Conservation (phyloP, 2,113 vertebrate genomes). For the Sminthopsis crassicaudata region DNA sequence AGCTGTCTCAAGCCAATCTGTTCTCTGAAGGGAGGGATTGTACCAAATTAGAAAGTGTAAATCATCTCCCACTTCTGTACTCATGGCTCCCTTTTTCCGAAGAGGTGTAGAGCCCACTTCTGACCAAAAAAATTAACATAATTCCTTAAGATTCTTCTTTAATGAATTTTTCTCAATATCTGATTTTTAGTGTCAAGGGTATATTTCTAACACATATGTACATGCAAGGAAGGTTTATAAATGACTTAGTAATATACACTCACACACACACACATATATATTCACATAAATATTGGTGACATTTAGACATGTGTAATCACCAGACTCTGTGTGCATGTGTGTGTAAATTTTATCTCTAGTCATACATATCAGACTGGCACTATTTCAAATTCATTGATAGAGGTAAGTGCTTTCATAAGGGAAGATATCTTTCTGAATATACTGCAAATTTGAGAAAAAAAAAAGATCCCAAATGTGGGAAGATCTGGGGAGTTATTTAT, state of each 20-base stretch:
- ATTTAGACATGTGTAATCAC: not conserved
- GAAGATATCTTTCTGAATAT: not conserved
- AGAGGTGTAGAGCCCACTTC: too few species aligned
- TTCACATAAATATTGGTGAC: not conserved
- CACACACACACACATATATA: not conserved
- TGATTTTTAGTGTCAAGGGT: too few species aligned
- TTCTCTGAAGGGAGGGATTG: too few species aligned
- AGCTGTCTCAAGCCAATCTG: too few species aligned
- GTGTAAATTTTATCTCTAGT: not conserved
- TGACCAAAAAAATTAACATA: too few species aligned
- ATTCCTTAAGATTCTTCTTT: too few species aligned
- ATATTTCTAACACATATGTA: too few species aligned
- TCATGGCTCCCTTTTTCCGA: too few species aligned
- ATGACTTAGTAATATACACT: not conserved
- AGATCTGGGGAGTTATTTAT: not conserved
- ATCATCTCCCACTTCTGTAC: too few species aligned
- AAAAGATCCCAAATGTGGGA: not conserved
- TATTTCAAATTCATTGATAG: not conserved
- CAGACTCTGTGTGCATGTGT: not conserved
- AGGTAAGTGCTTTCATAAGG: not conserved
- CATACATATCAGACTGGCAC: not conserved
- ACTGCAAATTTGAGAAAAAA: not conserved
- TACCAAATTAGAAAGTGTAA: too few species aligned
- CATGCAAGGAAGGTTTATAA: not conserved
- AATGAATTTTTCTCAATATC: too few species aligned